Evolutionary conservation across 2,888 invertebrate genomes (phyloP).

Genomic region (Meta bourneti): DNA sequence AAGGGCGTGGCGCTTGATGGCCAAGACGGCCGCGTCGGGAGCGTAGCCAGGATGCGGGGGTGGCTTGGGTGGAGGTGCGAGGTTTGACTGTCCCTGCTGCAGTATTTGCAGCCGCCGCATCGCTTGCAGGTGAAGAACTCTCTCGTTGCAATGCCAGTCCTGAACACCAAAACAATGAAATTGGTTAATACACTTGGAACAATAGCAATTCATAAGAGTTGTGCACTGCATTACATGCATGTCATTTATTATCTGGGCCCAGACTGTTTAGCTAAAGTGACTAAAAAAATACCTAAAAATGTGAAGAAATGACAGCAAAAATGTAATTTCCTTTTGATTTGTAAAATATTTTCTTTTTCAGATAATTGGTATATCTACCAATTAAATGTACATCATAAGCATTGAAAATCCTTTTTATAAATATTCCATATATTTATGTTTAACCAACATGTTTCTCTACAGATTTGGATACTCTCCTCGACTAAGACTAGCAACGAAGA

Average conservation of each 20-base stretch:
- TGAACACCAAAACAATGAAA: conserved; percentile 79
- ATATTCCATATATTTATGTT: no score
- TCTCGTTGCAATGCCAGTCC: conserved; percentile 94
- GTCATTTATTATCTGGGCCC: no score
- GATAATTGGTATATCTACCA: no score
- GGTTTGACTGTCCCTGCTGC: conserved; percentile 82
- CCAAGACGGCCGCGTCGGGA: conserved; percentile 96
- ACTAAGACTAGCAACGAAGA: no score
- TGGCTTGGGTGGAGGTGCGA: conserved; percentile 83
- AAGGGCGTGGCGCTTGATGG: conserved; percentile 95
- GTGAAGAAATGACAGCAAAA: neutral
- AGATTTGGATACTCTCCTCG: no score
- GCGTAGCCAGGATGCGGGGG: conserved; percentile 91
- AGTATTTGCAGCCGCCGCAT: conserved; percentile 85
- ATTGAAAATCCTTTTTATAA: no score
- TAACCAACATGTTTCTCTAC: no score
- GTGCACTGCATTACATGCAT: neutral
- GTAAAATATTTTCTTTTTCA: no score
- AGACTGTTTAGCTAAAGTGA: neutral
- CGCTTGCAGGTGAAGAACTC: conserved; percentile 86
- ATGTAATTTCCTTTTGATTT: neutral
- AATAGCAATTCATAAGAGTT: neutral
- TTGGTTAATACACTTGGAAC: neutral
- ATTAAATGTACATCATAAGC: no score
- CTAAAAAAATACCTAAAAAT: neutral